Conservation (phyloP, 2,888 invertebrate species). For the Poecilus cupreus region DNA sequence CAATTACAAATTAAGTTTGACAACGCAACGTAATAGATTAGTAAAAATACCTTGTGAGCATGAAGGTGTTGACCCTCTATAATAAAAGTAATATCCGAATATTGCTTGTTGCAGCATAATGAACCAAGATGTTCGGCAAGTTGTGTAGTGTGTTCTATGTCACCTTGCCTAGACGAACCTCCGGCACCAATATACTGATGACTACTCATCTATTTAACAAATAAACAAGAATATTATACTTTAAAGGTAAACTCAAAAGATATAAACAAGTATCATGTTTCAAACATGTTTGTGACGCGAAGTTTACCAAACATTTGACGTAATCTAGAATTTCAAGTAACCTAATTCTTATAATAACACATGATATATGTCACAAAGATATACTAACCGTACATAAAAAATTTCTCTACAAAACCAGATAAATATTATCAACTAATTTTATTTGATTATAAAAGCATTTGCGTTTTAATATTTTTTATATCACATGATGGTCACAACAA, state of each 20-base stretch:
- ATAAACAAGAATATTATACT: neutral
- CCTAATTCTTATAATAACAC: neutral
- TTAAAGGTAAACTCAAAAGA: neutral
- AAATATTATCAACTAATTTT: neutral
- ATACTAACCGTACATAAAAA: neutral
- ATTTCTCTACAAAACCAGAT: neutral
- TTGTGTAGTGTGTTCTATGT: constrained; percentile 81
- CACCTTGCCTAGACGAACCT: constrained; percentile 71
- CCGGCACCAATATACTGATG: constrained; percentile 68
- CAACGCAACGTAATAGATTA: neutral
- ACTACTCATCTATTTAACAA: constrained; percentile 67
- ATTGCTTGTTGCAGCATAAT: constrained; percentile 90
- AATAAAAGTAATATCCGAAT: constrained; percentile 91
- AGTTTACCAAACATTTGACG: constrained; percentile 18
- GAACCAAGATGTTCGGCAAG: constrained; percentile 91
- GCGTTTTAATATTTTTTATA: constrained; percentile 35
- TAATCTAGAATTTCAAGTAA: constrained; percentile 28
- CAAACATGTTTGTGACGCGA: neutral
- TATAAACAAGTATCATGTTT: neutral
- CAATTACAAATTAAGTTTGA: neutral
- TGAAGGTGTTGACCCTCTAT: constrained; percentile 85
- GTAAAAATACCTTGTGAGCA: constrained; percentile 78
- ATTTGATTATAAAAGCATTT: constrained; percentile 5
- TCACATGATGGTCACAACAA: constrained; percentile 32
- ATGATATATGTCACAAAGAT: neutral